Conservation (phyloP, 2,888 invertebrate species). For the Cremastinae sp. region DNA sequence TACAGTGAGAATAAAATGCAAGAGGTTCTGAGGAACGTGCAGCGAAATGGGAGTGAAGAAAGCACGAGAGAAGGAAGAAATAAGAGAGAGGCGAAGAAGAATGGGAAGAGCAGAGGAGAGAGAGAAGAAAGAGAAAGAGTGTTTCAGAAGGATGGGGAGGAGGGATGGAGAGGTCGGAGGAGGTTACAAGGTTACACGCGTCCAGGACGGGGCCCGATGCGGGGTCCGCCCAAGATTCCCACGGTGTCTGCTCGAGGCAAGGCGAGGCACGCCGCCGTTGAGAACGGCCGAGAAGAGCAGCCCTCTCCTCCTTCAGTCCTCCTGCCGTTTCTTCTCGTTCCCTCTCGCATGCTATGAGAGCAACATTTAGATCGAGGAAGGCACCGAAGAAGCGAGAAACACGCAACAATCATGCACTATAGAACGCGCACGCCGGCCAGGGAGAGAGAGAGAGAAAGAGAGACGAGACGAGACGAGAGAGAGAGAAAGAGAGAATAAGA, state of each 20-base stretch:
- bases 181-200: slow-evolving; percentile 77
- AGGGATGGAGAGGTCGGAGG: slow-evolving; percentile 71
- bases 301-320: slow-evolving; percentile 54
- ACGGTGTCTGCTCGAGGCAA: slow-evolving; percentile 79
- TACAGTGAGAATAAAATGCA: background rate
- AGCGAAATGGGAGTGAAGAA: slow-evolving; percentile 46
- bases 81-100: slow-evolving; percentile 19
- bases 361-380: slow-evolving; percentile 75
- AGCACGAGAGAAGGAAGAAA: slow-evolving; percentile 46
- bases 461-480: background rate
- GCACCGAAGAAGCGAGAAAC: slow-evolving; percentile 69
- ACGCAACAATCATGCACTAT: slow-evolving; percentile 69
- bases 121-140: slow-evolving; percentile 42
- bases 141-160: slow-evolving; percentile 45
- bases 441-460: slow-evolving; percentile 25
- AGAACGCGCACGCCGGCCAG: slow-evolving; percentile 8
- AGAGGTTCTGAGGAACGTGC: slow-evolving; percentile 15
- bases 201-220: slow-evolving; percentile 74
- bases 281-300: slow-evolving; percentile 51
- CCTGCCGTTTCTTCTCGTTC: slow-evolving; percentile 56
- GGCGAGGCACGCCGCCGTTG: slow-evolving; percentile 68
- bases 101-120: slow-evolving; percentile 30
- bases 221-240: slow-evolving; percentile 79
- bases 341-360: slow-evolving; percentile 72
- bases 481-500: slow-evolving; percentile 32